Evolutionary conservation across 1,140 invertebrate genomes (phyloP).

Genomic region (Drosophila rufa): DNA sequence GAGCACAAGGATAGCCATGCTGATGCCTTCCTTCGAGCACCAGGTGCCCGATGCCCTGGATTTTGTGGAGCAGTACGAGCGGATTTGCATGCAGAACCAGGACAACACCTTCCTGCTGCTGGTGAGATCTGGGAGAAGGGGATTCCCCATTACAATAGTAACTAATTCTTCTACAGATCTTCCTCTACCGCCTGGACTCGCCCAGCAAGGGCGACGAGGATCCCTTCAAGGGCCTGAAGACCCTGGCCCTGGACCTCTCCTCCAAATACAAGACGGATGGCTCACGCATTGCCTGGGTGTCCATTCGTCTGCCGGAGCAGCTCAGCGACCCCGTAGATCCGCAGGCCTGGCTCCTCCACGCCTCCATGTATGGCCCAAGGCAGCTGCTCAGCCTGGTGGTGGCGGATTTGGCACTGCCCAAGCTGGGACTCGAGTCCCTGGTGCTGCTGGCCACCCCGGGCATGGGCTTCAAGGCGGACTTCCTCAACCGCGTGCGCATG

Average conservation of each 20-base stretch:
- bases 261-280: conserved; percentile 90
- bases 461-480: conserved; percentile 91
- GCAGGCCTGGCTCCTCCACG: conserved; percentile 69
- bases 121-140: conserved; percentile 81
- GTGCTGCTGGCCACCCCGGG: conserved; percentile 88
- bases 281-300: conserved; percentile 90
- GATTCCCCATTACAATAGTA: too few species aligned
- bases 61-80: conserved; percentile 91
- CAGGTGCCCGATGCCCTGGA: conserved; percentile 84
- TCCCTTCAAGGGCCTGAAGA: conserved; percentile 89
- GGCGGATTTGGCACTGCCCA: conserved; percentile 90
- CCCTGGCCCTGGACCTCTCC: conserved; percentile 87
- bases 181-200: conserved; percentile 87
- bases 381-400: conserved; percentile 88
- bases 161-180: conserved; percentile 84
- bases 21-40: conserved; percentile 87
- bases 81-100: conserved; percentile 90
- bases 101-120: conserved; percentile 92
- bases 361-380: conserved; percentile 76
- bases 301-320: conserved; percentile 87
- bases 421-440: conserved; percentile 90
- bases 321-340: conserved; percentile 57
- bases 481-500: conserved; percentile 94
- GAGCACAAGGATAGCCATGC: conserved; percentile 91
- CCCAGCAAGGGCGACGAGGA: conserved; percentile 89